Conservation (phyloP, 1,140 invertebrate genomes). For the Diorhabda carinulata region DNA sequence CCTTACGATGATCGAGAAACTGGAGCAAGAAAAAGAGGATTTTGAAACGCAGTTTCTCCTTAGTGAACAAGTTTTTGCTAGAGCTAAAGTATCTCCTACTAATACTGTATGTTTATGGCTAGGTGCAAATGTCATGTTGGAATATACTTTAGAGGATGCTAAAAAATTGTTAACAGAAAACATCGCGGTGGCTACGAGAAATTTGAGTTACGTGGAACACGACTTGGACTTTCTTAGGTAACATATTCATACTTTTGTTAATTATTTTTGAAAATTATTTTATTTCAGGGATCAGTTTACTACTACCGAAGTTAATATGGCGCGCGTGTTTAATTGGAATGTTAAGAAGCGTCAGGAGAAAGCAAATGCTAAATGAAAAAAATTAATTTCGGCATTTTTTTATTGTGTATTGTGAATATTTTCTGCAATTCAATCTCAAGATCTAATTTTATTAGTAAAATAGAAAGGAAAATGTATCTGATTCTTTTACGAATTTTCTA, state of each 20-base stretch:
- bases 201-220: constrained; percentile 79
- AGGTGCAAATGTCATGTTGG: constrained; percentile 98
- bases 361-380: constrained; percentile 28
- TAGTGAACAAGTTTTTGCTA: constrained; percentile 93
- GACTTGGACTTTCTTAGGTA: constrained; percentile 85
- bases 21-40: constrained; percentile 76
- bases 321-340: constrained; percentile 93
- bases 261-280: background rate
- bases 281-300: constrained; percentile 89
- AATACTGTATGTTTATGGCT: constrained; percentile 96
- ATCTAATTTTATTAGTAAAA: too few species aligned
- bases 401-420: background rate
- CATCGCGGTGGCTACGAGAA: constrained; percentile 80
- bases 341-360: constrained; percentile 76
- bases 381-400: background rate
- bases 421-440: too few species aligned
- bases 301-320: constrained; percentile 98
- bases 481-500: too few species aligned
- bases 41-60: constrained; percentile 89
- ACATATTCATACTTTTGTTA: background rate
- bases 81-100: constrained; percentile 83
- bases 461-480: too few species aligned
- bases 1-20: constrained; percentile 86
- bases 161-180: constrained; percentile 83
- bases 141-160: constrained; percentile 92